Evolutionary conservation across 2,113 vertebrate genomes (phyloP).

Genomic region (Thamnaconus septentrionalis): DNA sequence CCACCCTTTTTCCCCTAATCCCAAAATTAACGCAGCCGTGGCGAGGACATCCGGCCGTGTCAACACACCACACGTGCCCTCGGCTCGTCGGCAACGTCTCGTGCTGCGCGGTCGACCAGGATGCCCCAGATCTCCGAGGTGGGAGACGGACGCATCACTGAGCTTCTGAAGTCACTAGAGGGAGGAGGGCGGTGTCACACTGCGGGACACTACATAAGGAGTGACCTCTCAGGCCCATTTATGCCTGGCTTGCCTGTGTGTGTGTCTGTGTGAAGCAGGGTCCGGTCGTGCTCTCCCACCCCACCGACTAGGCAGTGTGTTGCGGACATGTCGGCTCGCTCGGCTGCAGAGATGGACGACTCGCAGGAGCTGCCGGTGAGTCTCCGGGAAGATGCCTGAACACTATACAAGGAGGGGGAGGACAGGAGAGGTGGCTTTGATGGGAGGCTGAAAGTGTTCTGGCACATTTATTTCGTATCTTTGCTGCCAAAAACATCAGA

Average conservation of each 20-base stretch:
- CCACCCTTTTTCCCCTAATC: slow-evolving; percentile 53
- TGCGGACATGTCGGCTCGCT: slow-evolving; percentile 50
- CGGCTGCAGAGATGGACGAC: slow-evolving; percentile 72
- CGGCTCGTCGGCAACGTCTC: slow-evolving; percentile 50
- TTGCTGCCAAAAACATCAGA: too few species aligned
- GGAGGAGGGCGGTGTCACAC: slow-evolving; percentile 12
- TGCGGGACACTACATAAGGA: slow-evolving; percentile 53
- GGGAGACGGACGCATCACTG: slow-evolving; percentile 5
- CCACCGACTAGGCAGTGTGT: slow-evolving; percentile 60
- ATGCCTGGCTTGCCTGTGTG: slow-evolving; percentile 11
- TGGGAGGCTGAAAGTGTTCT: too few species aligned
- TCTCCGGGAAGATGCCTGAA: slow-evolving; percentile 2
- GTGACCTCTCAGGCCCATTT: neutral
- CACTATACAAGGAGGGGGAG: too few species aligned
- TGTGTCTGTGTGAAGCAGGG: slow-evolving; percentile 53
- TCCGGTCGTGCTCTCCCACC: slow-evolving; percentile 46
- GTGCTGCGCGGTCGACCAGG: slow-evolving; percentile 50
- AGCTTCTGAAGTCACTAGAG: slow-evolving; percentile 10
- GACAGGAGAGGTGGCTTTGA: too few species aligned
- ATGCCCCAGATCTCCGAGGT: slow-evolving; percentile 31
- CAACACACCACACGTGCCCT: slow-evolving; percentile 33
- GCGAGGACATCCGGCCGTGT: slow-evolving; percentile 11
- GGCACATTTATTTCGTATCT: too few species aligned
- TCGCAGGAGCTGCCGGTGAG: slow-evolving; percentile 79
- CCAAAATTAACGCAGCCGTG: slow-evolving; percentile 32